Conservation (phyloP, 2,888 invertebrate genomes). For the Hemaris fuciformis region DNA sequence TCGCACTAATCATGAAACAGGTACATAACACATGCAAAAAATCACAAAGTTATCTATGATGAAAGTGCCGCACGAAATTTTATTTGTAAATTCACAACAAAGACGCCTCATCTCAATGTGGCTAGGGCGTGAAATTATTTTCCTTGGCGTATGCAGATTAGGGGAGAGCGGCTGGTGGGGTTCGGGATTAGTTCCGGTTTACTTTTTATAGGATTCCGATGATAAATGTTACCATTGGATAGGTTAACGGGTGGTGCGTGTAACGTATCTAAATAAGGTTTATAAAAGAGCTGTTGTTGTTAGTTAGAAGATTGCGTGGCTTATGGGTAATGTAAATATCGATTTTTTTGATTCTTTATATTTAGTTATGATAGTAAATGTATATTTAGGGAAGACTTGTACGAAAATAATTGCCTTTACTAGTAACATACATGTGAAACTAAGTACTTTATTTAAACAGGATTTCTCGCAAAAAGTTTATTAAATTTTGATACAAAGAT, state of each 20-base stretch:
- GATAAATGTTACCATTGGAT: constrained; percentile 73
- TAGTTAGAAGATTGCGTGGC: constrained; percentile 7
- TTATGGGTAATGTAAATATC: neutral
- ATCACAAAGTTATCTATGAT: neutral
- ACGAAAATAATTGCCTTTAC: too few relatives aligned
- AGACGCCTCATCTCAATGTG: constrained; percentile 54
- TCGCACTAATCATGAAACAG: too few relatives aligned
- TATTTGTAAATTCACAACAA: constrained; percentile 50
- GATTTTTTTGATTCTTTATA: neutral
- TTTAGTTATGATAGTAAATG: too few relatives aligned
- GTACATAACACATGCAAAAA: neutral
- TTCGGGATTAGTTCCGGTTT: constrained; percentile 74
- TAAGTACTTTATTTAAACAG: too few relatives aligned
- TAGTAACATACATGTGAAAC: too few relatives aligned
- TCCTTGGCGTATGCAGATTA: constrained; percentile 79
- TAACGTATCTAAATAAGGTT: constrained; percentile 70
- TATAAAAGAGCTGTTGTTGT: constrained; percentile 29
- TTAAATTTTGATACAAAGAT: too few relatives aligned
- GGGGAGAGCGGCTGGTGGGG: constrained; percentile 55
- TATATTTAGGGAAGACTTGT: too few relatives aligned
- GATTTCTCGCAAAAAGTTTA: too few relatives aligned
- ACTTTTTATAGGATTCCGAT: constrained; percentile 80
- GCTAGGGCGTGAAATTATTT: constrained; percentile 79
- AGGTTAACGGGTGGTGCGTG: constrained; percentile 76
- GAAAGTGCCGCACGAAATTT: constrained; percentile 1